Conservation (phyloP, 2,797 vertebrate genomes). For the Moxostoma hubbsi region DNA sequence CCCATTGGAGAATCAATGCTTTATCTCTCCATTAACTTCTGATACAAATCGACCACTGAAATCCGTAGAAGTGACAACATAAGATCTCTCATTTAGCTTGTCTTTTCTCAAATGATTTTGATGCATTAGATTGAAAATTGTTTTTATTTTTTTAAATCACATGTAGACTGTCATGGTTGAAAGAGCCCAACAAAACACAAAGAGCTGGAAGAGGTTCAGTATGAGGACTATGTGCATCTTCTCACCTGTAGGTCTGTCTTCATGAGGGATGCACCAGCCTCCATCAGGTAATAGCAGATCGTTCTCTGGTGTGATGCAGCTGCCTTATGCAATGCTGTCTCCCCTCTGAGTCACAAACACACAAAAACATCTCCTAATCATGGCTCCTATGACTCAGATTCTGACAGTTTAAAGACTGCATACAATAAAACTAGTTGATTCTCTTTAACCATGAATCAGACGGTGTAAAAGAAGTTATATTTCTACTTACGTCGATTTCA, state of each 20-base stretch:
- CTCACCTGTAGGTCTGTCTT: constrained; percentile 93
- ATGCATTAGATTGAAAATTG: too few species aligned
- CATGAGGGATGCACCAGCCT: constrained; percentile 92
- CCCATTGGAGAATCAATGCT: too few species aligned
- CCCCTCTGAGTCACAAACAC: constrained; percentile 76
- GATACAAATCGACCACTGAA: too few species aligned
- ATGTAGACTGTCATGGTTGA: too few species aligned
- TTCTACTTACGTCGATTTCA: constrained; percentile 86
- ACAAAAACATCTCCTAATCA: not conserved
- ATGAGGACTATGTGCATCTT: not conserved
- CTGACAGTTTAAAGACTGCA: not conserved
- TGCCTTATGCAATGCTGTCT: constrained; percentile 91
- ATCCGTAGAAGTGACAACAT: too few species aligned
- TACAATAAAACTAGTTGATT: too few species aligned
- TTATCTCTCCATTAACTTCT: too few species aligned
- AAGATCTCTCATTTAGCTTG: too few species aligned
- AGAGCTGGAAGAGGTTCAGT: not conserved
- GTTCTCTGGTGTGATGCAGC: constrained; percentile 86
- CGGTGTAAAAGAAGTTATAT: not conserved
- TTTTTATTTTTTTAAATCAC: too few species aligned
- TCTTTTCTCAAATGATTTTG: too few species aligned
- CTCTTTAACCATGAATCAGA: not conserved
- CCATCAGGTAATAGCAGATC: constrained; percentile 92
- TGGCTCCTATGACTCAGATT: not conserved
- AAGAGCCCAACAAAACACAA: too few species aligned